Conservation (phyloP, 2,797 vertebrate species). For the Hylomyscus alleni region DNA sequence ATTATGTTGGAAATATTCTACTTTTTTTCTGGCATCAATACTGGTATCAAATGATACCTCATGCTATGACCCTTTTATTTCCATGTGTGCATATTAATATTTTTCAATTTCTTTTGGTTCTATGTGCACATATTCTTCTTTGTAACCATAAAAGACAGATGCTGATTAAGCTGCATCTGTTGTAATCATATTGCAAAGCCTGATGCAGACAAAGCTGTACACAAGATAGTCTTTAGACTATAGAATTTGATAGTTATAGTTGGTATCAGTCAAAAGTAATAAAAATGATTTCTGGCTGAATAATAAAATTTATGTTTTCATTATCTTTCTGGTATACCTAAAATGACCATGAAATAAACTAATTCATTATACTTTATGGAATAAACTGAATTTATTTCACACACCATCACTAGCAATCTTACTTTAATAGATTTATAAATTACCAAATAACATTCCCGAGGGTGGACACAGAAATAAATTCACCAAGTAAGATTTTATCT, state of each 20-base stretch:
- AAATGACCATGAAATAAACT: slow-evolving; percentile 80
- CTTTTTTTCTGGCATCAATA: neutral
- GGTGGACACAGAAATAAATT: slow-evolving; percentile 70
- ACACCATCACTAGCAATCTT: slow-evolving; percentile 70
- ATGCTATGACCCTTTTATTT: slow-evolving; percentile 32
- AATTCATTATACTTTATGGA: slow-evolving; percentile 76
- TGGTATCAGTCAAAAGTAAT: slow-evolving; percentile 77
- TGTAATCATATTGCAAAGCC: slow-evolving; percentile 14
- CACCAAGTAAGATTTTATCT: slow-evolving; percentile 65
- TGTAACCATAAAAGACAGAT: slow-evolving; percentile 25
- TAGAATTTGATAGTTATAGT: slow-evolving; percentile 63
- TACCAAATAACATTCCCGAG: slow-evolving; percentile 70
- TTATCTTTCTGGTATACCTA: slow-evolving; percentile 76
- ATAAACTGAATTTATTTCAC: slow-evolving; percentile 79
- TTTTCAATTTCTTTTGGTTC: neutral
- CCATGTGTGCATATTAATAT: neutral
- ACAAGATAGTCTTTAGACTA: slow-evolving; percentile 53
- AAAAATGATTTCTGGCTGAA: slow-evolving; percentile 78
- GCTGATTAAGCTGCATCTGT: slow-evolving; percentile 17
- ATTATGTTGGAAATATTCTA: neutral
- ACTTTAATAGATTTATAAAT: slow-evolving; percentile 81
- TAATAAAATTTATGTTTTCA: slow-evolving; percentile 81
- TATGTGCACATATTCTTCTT: neutral
- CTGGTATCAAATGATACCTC: neutral
- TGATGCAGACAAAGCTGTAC: neutral